Evolutionary conservation across 1,140 invertebrate species (phyloP).

Genomic region (Drosophila ambigua): DNA sequence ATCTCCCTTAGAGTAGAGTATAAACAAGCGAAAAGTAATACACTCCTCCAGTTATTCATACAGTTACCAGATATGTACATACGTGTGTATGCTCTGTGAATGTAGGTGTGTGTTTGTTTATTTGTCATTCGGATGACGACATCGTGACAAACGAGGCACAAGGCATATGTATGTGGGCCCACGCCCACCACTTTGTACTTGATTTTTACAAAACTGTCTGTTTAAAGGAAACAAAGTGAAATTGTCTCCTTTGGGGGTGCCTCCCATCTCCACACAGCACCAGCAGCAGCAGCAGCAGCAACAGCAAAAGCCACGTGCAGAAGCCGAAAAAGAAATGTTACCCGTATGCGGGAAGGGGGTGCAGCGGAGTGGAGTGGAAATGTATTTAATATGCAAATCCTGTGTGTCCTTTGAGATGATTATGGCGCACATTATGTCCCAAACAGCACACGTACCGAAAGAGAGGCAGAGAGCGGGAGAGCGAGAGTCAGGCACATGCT

Average conservation of each 20-base stretch:
- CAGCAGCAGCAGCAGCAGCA: not conserved
- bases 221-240: constrained; percentile 66
- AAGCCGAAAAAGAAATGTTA: constrained; percentile 23
- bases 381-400: constrained; percentile 77
- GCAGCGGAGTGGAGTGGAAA: constrained; percentile 11
- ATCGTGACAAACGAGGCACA: constrained; percentile 3
- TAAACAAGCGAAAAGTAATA: not conserved
- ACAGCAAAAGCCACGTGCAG: constrained; percentile 14
- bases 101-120: constrained; percentile 26
- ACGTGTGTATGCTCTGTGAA: not conserved
- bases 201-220: constrained; percentile 58
- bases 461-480: not conserved
- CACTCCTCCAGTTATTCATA: constrained; percentile 54
- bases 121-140: constrained; percentile 50
- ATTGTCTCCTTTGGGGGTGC: constrained; percentile 57
- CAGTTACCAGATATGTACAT: constrained; percentile 6
- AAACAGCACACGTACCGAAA: constrained; percentile 37
- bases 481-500: not conserved
- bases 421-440: constrained; percentile 61
- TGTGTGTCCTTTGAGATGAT: constrained; percentile 72
- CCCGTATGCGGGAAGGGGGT: constrained; percentile 12
- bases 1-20: too few relatives aligned
- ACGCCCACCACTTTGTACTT: constrained; percentile 55
- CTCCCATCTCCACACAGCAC: not conserved
- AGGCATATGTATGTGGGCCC: constrained; percentile 36